Evolutionary conservation across 2,888 invertebrate genomes (phyloP).

Genomic region (Lasioglossum calceatum): DNA sequence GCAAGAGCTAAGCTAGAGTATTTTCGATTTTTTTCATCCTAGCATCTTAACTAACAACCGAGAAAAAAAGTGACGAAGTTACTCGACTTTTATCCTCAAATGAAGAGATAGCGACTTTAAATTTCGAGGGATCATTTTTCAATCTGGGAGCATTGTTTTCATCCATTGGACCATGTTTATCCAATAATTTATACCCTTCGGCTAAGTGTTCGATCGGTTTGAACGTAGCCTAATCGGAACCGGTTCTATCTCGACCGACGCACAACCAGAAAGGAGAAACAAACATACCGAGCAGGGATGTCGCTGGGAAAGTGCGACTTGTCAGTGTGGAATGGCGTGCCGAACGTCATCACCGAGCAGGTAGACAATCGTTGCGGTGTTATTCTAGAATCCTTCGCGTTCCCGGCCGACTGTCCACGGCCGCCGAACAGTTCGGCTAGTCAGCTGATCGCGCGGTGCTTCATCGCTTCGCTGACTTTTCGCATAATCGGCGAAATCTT

Average conservation of each 20-base stretch:
- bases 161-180: too few relatives aligned
- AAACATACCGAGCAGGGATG: slow-evolving; percentile 76
- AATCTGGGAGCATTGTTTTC: too few relatives aligned
- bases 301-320: slow-evolving; percentile 78
- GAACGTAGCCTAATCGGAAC: slow-evolving; percentile 8
- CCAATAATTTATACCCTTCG: too few relatives aligned
- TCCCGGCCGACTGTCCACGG: slow-evolving; percentile 56
- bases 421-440: slow-evolving; percentile 77
- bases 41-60: too few relatives aligned
- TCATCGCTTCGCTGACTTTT: slow-evolving; percentile 74
- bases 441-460: slow-evolving; percentile 78
- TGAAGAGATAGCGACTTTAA: too few relatives aligned
- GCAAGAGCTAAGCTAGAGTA: too few relatives aligned
- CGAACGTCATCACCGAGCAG: slow-evolving; percentile 81
- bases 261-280: background rate
- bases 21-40: too few relatives aligned
- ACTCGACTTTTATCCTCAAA: too few relatives aligned
- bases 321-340: slow-evolving; percentile 79
- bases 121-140: too few relatives aligned
- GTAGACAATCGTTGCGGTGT: slow-evolving; percentile 55
- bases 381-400: slow-evolving; percentile 54
- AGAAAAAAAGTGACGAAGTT: too few relatives aligned
- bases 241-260: slow-evolving; percentile 25
- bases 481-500: slow-evolving; percentile 73
- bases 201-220: background rate